Conservation (phyloP, 2,888 invertebrate species). For the Drosophila gaucha region DNA sequence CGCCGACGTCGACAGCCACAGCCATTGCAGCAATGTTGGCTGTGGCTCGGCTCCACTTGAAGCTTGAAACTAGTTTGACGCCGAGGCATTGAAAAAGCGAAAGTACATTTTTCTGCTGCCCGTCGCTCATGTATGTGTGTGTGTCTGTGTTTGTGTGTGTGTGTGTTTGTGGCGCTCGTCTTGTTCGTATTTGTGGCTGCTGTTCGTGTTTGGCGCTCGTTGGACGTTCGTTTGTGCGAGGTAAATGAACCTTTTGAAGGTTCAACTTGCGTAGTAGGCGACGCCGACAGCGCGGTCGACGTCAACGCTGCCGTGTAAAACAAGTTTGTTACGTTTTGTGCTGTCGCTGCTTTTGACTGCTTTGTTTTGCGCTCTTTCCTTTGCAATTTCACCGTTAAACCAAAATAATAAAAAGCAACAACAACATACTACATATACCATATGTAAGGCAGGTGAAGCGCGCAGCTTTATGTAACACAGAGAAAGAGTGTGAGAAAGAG, state of each 20-base stretch:
- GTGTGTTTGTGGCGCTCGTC: slow-evolving; percentile 24
- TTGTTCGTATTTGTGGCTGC: slow-evolving; percentile 23
- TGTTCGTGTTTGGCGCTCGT: slow-evolving; percentile 28
- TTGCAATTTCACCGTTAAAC: slow-evolving; percentile 80
- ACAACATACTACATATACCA: slow-evolving; percentile 43
- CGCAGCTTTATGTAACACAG: slow-evolving; percentile 62
- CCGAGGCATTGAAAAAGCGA: slow-evolving; percentile 85
- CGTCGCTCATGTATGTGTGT: slow-evolving; percentile 2
- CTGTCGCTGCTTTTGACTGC: slow-evolving; percentile 36
- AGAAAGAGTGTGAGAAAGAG: neutral
- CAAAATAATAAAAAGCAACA: no score
- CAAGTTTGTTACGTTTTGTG: slow-evolving; percentile 78
- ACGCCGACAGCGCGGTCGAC: slow-evolving; percentile 36
- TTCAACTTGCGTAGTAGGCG: slow-evolving; percentile 82
- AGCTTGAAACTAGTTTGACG: slow-evolving; percentile 76
- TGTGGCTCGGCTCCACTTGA: slow-evolving; percentile 53
- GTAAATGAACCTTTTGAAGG: slow-evolving; percentile 84
- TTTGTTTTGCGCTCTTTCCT: slow-evolving; percentile 62
- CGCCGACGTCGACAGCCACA: slow-evolving; percentile 27
- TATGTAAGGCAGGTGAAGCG: slow-evolving; percentile 70
- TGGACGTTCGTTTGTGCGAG: slow-evolving; percentile 54
- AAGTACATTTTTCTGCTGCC: slow-evolving; percentile 81
- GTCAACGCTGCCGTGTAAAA: slow-evolving; percentile 58
- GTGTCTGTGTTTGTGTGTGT: neutral
- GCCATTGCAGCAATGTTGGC: slow-evolving; percentile 71